Evolutionary conservation across 2,797 vertebrate species (phyloP).

Genomic region (Sebastes dallii): DNA sequence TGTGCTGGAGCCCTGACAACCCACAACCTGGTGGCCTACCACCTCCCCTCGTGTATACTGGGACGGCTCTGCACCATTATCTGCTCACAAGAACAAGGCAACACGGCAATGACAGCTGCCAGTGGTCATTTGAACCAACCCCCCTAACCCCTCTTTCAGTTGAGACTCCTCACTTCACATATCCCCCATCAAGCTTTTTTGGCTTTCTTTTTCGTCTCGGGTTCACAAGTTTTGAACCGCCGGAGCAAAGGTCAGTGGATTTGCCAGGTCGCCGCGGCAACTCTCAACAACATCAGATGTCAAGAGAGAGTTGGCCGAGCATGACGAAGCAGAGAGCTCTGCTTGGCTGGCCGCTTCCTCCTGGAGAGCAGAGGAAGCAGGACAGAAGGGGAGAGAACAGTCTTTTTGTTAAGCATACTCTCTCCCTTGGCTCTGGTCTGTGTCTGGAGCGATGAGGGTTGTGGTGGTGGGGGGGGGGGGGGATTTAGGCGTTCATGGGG

Average conservation of each 20-base stretch:
- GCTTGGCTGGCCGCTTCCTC: slow-evolving; percentile 49
- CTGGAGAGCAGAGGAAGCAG: slow-evolving; percentile 32
- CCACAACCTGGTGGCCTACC: slow-evolving; percentile 72
- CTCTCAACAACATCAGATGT: slow-evolving; percentile 78
- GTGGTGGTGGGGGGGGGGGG: neutral
- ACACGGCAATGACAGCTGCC: slow-evolving; percentile 70
- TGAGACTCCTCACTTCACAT: slow-evolving; percentile 41
- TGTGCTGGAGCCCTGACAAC: slow-evolving; percentile 70
- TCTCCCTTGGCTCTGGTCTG: slow-evolving; percentile 14
- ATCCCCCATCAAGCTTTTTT: slow-evolving; percentile 49
- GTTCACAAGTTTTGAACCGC: slow-evolving; percentile 77
- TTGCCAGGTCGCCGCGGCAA: slow-evolving; percentile 75
- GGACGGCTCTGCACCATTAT: slow-evolving; percentile 57
- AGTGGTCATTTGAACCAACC: slow-evolving; percentile 62
- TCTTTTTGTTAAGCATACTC: slow-evolving; percentile 29
- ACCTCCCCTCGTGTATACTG: slow-evolving; percentile 43
- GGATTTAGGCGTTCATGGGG: slow-evolving; percentile 32
- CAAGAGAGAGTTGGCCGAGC: slow-evolving; percentile 68
- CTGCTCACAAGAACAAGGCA: slow-evolving; percentile 54
- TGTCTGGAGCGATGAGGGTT: slow-evolving; percentile 38
- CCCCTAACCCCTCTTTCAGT: slow-evolving; percentile 13
- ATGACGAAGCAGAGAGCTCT: slow-evolving; percentile 62
- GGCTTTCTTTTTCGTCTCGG: slow-evolving; percentile 52
- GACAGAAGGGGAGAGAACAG: slow-evolving; percentile 15
- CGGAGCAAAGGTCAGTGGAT: slow-evolving; percentile 75